Evolutionary conservation across 2,888 invertebrate species (phyloP), one percentile per base, ranked within the genome.

Genomic region (Neuroscelio doddi): DNA sequence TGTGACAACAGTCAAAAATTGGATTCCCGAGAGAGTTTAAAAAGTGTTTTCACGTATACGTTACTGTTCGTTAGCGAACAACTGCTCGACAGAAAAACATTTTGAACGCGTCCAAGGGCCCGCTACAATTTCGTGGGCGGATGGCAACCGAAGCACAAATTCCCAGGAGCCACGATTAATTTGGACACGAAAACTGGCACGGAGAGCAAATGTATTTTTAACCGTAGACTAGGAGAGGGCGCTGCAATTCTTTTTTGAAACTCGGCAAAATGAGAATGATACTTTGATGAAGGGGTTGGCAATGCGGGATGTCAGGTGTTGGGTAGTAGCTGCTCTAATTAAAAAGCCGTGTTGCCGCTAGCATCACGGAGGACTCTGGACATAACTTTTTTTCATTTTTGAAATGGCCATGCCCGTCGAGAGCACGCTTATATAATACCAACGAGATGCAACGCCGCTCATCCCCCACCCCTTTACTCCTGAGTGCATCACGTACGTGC

Each of bases 251-350:
- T 77, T 72, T 73, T 73, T 74, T 70, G 71, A 74, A 77, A 77
- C 77, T 76, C 76, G 74, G 73, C 70, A 75, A 81, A 81, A 83
- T 80, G 81, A 77, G 82, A 82, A 83, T 82, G 81, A 80, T 78
- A 80, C 79, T 82, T 82, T 82, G 82, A 83, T 82, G 80, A 81
- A 82, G 81, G 82, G 82, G 74, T 75, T 74, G 76, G 75, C 73
- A 72, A 71, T 72, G 75, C 69, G 74, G 77, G 77, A 81, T 82
- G 83, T 83, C 83, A 83, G 83, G 83, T 83, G 80, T 76, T 77
- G 79, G 74, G 69, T 69, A 76, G 74, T 76, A 71, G 79, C 77
- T 74, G 79, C 80, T 83, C 83, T 84, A 83, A 84, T 84, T 83
- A 83, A 83, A 83, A 83, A 83, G 82, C 83, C 82, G 80, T 83